Percentiles rank a stretch among this genome's conserved stretches.
These are phyloP conservation scores for Melanotaenia maccullochi DNA, from an alignment of 2,797 vertebrate genomes.

Conservation along the genomic window DNA sequence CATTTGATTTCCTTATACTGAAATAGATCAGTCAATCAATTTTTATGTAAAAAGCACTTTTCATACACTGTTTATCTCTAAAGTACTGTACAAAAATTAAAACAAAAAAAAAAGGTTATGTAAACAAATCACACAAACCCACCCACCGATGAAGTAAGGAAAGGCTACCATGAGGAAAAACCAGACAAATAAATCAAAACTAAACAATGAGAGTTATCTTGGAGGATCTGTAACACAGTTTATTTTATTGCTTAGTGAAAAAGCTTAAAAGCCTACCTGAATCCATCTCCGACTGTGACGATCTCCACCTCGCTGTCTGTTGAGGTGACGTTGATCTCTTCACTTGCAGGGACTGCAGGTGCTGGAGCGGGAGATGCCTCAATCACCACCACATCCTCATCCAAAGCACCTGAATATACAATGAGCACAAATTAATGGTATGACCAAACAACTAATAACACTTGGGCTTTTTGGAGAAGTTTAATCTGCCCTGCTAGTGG, in stretches of 20 bases:
- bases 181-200: too few relatives aligned
- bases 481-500: not conserved
- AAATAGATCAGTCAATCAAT: not conserved
- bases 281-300: slow-evolving; percentile 96
- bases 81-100: too few relatives aligned
- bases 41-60: too few relatives aligned
- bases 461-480: not conserved
- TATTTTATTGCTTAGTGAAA: slow-evolving; percentile 9
- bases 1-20: not conserved
- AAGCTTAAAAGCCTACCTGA: slow-evolving; percentile 82
- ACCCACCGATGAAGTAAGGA: too few relatives aligned
- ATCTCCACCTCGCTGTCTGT: slow-evolving; percentile 99
- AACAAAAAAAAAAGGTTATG: too few relatives aligned
- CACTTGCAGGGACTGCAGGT: slow-evolving; percentile 92
- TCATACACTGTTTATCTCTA: too few relatives aligned
- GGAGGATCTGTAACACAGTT: not conserved
- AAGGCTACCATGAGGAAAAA: too few relatives aligned
- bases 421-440: not conserved
- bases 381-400: slow-evolving; percentile 98
- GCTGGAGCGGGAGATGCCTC: slow-evolving; percentile 95
- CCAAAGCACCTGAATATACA: slow-evolving; percentile 87
- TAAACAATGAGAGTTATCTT: too few relatives aligned
- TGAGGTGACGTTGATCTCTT: slow-evolving; percentile 99
- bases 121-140: too few relatives aligned
- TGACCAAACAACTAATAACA: not conserved